Conservation (phyloP, 2,888 invertebrate genomes). For the Megaustenia siamemsis region DNA sequence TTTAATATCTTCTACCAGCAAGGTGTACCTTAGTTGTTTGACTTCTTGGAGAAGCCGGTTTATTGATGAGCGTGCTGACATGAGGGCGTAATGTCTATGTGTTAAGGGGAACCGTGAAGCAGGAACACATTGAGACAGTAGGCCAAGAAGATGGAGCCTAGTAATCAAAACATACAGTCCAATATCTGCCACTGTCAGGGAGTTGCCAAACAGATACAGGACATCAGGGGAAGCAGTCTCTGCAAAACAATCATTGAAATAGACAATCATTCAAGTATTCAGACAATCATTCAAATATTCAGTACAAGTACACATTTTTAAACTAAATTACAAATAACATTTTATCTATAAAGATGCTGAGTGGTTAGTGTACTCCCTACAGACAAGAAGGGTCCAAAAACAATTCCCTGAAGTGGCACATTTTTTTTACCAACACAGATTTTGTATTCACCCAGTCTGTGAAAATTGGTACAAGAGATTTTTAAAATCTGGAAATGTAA, state of each 20-base stretch:
- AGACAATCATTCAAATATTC: too few relatives aligned
- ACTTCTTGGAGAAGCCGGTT: conserved; percentile 66
- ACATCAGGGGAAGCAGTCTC: conserved; percentile 38
- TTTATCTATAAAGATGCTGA: too few relatives aligned
- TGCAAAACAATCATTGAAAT: conserved; percentile 21
- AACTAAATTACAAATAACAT: too few relatives aligned
- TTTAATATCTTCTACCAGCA: conserved; percentile 71
- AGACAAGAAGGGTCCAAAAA: too few relatives aligned
- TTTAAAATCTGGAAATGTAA: too few relatives aligned
- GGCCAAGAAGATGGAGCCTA: conserved; percentile 68
- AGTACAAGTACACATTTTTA: too few relatives aligned
- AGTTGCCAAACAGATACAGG: conserved; percentile 70
- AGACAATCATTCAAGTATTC: too few relatives aligned
- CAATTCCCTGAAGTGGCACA: too few relatives aligned
- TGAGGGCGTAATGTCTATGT: conserved; percentile 65
- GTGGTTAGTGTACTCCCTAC: too few relatives aligned
- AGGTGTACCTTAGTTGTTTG: conserved; percentile 65
- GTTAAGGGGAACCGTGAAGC: conserved; percentile 65
- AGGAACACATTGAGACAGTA: conserved; percentile 67
- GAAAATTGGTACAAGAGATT: too few relatives aligned
- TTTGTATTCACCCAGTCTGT: too few relatives aligned
- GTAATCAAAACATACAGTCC: conserved; percentile 68
- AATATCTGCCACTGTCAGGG: conserved; percentile 73
- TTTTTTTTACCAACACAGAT: too few relatives aligned
- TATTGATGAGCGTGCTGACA: conserved; percentile 65